These are phyloP conservation scores for Lethrus apterus DNA, from an alignment of 1,140 invertebrate species.

Conservation along the genomic window DNA sequence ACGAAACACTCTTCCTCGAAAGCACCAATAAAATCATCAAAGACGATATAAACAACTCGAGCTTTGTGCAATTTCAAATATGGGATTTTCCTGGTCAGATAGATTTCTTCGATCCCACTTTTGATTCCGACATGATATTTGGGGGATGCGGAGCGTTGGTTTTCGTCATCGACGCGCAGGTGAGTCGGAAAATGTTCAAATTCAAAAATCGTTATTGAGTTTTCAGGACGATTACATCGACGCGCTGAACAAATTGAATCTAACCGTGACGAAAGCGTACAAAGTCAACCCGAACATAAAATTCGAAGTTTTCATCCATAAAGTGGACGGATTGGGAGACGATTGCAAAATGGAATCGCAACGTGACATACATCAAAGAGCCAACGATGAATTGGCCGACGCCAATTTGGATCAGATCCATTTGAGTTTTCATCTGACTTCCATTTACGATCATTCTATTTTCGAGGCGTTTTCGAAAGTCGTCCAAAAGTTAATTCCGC, in stretches of 20 bases:
- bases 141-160: constrained; percentile 91
- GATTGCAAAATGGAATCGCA: constrained; percentile 99
- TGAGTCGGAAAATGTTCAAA: constrained; percentile 37
- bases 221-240: constrained; percentile 93
- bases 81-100: constrained; percentile 99
- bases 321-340: constrained; percentile 97
- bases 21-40: constrained; percentile 98
- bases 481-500: constrained; percentile 97
- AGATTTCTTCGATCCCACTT: constrained; percentile 93
- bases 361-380: constrained; percentile 93
- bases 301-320: constrained; percentile 98
- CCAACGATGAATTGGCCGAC: constrained; percentile 90
- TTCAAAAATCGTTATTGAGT: constrained; percentile 9
- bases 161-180: constrained; percentile 98
- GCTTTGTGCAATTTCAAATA: constrained; percentile 99
- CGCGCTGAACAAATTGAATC: constrained; percentile 84
- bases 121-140: constrained; percentile 94
- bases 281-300: constrained; percentile 95
- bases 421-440: constrained; percentile 94
- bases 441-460: constrained; percentile 99
- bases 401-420: constrained; percentile 80
- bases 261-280: constrained; percentile 90
- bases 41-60: constrained; percentile 94
- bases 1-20: constrained; percentile 98
- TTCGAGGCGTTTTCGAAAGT: constrained; percentile 99